Evolutionary conservation across 2,113 vertebrate species (phyloP).

Genomic region (Microcebus ravelobensis): DNA sequence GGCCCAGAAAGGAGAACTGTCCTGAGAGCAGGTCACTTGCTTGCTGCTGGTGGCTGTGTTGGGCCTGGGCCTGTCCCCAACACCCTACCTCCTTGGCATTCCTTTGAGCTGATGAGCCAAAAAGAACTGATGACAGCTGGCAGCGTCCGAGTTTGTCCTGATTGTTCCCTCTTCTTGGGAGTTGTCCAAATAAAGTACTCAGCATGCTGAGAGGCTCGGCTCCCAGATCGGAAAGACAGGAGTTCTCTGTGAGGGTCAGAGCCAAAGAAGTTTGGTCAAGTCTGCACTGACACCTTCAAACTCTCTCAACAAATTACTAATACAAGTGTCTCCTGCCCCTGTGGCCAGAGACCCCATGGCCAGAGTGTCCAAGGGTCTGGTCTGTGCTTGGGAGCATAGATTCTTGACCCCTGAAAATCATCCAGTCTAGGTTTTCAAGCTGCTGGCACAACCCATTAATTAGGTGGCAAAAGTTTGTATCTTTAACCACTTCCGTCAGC

Average conservation of each 20-base stretch:
- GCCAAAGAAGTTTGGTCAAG: not conserved
- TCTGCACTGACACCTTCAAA: not conserved
- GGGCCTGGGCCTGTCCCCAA: not conserved
- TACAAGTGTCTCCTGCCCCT: not conserved
- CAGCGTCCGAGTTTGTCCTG: not conserved
- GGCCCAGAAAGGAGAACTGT: not conserved
- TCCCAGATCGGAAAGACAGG: not conserved
- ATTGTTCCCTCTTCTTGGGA: not conserved
- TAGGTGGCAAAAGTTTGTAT: not conserved
- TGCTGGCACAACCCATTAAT: not conserved
- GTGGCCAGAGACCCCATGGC: not conserved
- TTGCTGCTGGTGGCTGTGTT: not conserved
- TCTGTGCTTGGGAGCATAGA: not conserved
- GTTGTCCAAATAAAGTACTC: not conserved
- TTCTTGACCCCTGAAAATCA: slow-evolving; percentile 5
- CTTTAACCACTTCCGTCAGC: not conserved
- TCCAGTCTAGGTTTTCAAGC: not conserved
- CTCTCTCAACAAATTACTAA: not conserved
- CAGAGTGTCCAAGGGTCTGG: not conserved
- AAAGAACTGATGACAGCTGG: not conserved
- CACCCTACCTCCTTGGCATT: not conserved
- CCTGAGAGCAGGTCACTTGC: not conserved
- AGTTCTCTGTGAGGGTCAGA: not conserved
- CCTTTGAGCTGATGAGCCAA: not conserved
- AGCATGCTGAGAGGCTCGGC: not conserved